phyloP scores from a whole-genome alignment of 35 echinoderm and acorn worm species.

The Apostichopus japonicus region DNA sequence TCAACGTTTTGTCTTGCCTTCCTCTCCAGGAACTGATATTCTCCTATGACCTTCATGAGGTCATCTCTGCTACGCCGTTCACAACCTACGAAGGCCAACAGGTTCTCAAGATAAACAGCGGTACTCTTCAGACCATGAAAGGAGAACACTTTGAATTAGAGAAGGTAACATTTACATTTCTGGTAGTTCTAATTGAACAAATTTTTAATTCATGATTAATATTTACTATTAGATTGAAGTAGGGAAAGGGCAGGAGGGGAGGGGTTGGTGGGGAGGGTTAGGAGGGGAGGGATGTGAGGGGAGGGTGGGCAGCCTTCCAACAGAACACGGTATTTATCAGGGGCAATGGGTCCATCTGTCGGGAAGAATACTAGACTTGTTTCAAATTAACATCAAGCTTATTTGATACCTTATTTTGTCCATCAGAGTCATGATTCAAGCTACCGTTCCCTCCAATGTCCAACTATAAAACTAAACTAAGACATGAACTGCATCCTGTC shows the following conservation, averaged over 20 bases:
- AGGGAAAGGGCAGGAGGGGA: neutral
- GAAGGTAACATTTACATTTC: neutral
- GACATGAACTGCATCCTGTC: no score
- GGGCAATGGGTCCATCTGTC: no score
- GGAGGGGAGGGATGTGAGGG: neutral
- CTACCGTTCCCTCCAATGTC: no score
- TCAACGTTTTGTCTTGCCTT: neutral
- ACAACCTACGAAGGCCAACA: conserved; percentile 61
- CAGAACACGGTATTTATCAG: no score
- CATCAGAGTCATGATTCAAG: no score
- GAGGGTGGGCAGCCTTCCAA: no score
- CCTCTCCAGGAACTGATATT: conserved; percentile 67
- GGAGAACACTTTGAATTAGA: conserved; percentile 49
- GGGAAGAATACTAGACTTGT: no score
- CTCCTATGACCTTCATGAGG: conserved; percentile 50
- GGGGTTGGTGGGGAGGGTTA: no score
- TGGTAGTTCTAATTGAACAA: no score
- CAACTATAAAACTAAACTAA: no score
- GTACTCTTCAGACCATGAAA: conserved; percentile 62
- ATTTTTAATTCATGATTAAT: neutral
- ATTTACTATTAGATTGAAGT: neutral
- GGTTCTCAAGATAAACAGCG: conserved; percentile 84
- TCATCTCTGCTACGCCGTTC: conserved; percentile 71
- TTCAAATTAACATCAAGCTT: no score
- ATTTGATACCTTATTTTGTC: no score